phyloP scores from a whole-genome alignment of 2,888 invertebrate species.

The Dynastes maya region DNA sequence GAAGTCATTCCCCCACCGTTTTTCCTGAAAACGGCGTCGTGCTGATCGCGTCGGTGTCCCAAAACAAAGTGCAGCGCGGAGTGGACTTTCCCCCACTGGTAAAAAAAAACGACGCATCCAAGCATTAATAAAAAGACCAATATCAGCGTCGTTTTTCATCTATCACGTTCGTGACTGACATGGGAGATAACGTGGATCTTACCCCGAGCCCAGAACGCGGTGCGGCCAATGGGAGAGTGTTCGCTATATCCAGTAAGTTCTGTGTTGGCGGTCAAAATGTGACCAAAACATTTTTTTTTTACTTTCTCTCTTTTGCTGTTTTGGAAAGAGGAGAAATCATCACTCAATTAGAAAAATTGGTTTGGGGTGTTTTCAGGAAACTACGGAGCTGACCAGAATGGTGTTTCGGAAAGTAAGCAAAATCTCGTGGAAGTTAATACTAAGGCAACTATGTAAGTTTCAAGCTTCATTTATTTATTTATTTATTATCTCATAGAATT shows the following conservation, averaged over 20 bases:
- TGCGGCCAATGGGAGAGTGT: conserved; percentile 49
- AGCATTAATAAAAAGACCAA: neutral
- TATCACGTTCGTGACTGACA: neutral
- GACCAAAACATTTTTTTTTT: neutral
- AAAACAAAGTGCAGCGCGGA: conserved; percentile 14
- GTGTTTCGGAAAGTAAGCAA: conserved; percentile 53
- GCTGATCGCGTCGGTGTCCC: neutral
- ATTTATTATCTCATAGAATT: too few species aligned
- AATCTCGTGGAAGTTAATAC: conserved; percentile 72
- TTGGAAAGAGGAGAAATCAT: neutral
- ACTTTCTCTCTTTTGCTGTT: neutral
- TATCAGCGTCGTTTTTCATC: neutral
- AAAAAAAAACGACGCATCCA: conserved; percentile 13
- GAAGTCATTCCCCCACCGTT: too few species aligned
- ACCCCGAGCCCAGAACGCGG: conserved; percentile 10
- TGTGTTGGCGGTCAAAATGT: neutral
- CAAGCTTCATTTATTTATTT: neutral
- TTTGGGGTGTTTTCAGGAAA: conserved; percentile 30
- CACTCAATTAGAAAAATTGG: neutral
- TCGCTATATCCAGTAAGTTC: conserved; percentile 50
- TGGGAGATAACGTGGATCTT: conserved; percentile 39
- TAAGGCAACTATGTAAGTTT: conserved; percentile 64
- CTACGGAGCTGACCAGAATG: conserved; percentile 39
- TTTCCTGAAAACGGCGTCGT: too few species aligned
- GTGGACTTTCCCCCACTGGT: neutral